A percentile compares a stretch with the other conserved stretches of the same genome.
Conservation (phyloP, 1,140 invertebrate genomes). For the Drosophila carrolli region DNA sequence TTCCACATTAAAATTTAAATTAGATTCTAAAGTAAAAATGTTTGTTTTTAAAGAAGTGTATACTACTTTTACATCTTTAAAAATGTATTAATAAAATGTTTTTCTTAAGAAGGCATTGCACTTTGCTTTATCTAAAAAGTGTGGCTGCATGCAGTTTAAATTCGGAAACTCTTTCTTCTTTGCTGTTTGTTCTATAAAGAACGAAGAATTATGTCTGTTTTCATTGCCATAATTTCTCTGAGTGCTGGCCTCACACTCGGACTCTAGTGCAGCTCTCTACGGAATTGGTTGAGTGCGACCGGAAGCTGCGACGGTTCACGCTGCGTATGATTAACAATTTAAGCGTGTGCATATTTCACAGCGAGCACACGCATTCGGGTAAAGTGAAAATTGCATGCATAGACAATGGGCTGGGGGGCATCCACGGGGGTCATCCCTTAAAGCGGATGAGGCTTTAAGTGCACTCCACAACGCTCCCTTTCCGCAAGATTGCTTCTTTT, state of each 20-base stretch:
- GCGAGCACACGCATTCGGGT: slow-evolving; percentile 35
- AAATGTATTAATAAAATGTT: too few relatives aligned
- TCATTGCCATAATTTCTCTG: slow-evolving; percentile 20
- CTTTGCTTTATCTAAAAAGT: background rate
- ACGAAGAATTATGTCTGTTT: slow-evolving; percentile 4
- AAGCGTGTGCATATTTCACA: slow-evolving; percentile 68
- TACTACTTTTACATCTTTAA: too few relatives aligned
- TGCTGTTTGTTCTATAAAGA: background rate
- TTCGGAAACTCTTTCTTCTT: background rate
- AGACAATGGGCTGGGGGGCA: slow-evolving; percentile 31
- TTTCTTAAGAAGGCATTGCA: background rate
- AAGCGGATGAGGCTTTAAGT: slow-evolving; percentile 42
- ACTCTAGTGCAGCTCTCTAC: slow-evolving; percentile 23
- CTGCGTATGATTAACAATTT: slow-evolving; percentile 80
- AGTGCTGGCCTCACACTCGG: slow-evolving; percentile 26
- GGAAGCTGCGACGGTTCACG: slow-evolving; percentile 49
- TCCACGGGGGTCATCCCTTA: slow-evolving; percentile 7
- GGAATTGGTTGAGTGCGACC: slow-evolving; percentile 40
- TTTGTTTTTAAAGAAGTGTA: background rate
- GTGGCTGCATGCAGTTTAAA: background rate
- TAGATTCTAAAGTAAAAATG: background rate
- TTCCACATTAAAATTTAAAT: background rate
- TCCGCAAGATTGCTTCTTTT: slow-evolving; percentile 4
- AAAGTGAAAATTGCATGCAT: slow-evolving; percentile 60
- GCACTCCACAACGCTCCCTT: background rate